phyloP scores from a whole-genome alignment of 2,797 vertebrate species.

The Synanceia verrucosa region DNA sequence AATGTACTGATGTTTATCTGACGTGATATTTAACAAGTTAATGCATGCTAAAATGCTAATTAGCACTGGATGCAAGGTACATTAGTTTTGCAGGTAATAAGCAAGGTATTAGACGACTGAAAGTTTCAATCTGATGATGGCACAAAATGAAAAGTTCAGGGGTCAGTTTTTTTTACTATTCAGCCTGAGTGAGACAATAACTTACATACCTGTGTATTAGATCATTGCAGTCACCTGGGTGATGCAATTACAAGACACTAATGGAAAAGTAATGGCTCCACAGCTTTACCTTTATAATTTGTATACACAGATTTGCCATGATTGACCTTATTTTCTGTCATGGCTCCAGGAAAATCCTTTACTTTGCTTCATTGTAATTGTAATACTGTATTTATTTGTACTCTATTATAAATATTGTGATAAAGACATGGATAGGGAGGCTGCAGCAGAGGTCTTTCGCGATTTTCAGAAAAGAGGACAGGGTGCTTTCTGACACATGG shows the following conservation, averaged over 20 bases:
- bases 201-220: background rate
- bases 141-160: background rate
- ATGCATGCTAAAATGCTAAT: background rate
- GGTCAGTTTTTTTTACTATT: background rate
- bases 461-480: background rate
- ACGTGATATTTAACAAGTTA: background rate
- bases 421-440: background rate
- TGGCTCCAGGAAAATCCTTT: background rate
- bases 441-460: background rate
- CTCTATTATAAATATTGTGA: background rate
- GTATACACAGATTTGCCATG: background rate
- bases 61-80: background rate
- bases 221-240: background rate
- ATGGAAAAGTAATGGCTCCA: background rate
- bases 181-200: background rate
- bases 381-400: background rate
- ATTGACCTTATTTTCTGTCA: background rate
- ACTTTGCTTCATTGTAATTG: too few species aligned
- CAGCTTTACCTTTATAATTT: background rate
- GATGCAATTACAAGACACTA: constrained; percentile 1
- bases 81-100: background rate
- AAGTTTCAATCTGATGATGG: background rate
- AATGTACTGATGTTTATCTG: background rate
- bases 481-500: too few species aligned
- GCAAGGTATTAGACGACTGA: background rate